Conservation (phyloP, 2,888 invertebrate species). For the Leptura quadrifasciata region DNA sequence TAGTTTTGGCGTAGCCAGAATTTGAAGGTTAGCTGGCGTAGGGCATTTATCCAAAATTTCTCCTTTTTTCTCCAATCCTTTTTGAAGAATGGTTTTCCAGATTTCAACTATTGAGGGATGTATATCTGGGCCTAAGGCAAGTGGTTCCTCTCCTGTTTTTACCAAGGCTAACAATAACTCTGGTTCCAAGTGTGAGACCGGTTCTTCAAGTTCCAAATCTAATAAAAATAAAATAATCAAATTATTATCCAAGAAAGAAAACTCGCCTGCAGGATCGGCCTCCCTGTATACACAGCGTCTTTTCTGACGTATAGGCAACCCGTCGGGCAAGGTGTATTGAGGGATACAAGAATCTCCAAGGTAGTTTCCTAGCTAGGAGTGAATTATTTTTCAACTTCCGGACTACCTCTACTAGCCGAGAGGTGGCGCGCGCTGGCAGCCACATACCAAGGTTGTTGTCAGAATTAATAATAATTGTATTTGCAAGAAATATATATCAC, state of each 20-base stretch:
- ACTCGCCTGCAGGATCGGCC: slow-evolving; percentile 1
- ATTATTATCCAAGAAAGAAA: not conserved
- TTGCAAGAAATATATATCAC: too few relatives aligned
- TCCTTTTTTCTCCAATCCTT: slow-evolving; percentile 6
- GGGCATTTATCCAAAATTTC: not conserved
- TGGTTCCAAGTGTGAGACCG: not conserved
- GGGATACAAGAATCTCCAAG: not conserved
- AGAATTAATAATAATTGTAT: too few relatives aligned
- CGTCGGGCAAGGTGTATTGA: not conserved
- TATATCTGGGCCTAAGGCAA: slow-evolving; percentile 25
- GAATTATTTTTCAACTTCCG: too few relatives aligned
- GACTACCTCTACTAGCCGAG: too few relatives aligned
- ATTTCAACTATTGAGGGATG: slow-evolving; percentile 26
- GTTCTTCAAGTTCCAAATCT: slow-evolving; percentile 4
- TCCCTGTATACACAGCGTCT: slow-evolving; percentile 2
- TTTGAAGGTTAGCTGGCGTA: not conserved
- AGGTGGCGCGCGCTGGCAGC: too few relatives aligned
- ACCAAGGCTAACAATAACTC: not conserved
- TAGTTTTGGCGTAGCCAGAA: slow-evolving; percentile 25
- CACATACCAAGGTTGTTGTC: too few relatives aligned
- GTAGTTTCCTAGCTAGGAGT: not conserved
- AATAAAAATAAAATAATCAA: not conserved
- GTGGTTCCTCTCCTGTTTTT: not conserved
- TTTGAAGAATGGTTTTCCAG: slow-evolving; percentile 17
- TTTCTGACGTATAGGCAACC: not conserved